Evolutionary conservation across 2,113 vertebrate species (phyloP).

Genomic region (Semnornis frantzii): DNA sequence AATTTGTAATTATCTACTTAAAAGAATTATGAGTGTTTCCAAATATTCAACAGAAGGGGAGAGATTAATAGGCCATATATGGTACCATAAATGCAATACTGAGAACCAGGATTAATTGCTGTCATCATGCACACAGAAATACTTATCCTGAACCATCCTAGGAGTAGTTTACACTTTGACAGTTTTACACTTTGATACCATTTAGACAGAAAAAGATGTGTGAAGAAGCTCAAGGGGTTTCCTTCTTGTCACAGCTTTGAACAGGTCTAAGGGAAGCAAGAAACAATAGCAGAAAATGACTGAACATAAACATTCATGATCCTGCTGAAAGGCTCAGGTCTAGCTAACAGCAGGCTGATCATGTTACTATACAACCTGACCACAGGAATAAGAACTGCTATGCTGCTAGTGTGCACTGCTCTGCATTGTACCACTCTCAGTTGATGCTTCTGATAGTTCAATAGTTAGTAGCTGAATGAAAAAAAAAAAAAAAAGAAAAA

Average conservation of each 20-base stretch:
- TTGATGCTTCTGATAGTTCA: background rate
- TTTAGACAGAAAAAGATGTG: background rate
- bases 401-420: background rate
- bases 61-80: background rate
- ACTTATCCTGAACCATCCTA: background rate
- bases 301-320: slow-evolving; percentile 35
- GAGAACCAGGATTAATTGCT: background rate
- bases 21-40: background rate
- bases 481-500: too few relatives aligned
- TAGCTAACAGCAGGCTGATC: background rate
- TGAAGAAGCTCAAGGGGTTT: background rate
- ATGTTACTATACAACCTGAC: background rate
- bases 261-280: slow-evolving; percentile 18
- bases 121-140: background rate
- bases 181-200: background rate
- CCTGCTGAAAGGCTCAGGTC: slow-evolving; percentile 12
- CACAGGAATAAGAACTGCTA: background rate
- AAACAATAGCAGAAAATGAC: slow-evolving; percentile 51
- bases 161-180: too few relatives aligned
- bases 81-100: background rate
- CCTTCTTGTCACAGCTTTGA: slow-evolving; percentile 22
- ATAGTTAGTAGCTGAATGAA: background rate
- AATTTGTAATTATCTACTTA: background rate
- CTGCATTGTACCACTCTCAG: background rate
- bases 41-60: background rate